Percentiles rank a stretch among this genome's conserved stretches.
phyloP scores from a whole-genome alignment of 1,140 invertebrate species.

The Drosophila takahashii region DNA sequence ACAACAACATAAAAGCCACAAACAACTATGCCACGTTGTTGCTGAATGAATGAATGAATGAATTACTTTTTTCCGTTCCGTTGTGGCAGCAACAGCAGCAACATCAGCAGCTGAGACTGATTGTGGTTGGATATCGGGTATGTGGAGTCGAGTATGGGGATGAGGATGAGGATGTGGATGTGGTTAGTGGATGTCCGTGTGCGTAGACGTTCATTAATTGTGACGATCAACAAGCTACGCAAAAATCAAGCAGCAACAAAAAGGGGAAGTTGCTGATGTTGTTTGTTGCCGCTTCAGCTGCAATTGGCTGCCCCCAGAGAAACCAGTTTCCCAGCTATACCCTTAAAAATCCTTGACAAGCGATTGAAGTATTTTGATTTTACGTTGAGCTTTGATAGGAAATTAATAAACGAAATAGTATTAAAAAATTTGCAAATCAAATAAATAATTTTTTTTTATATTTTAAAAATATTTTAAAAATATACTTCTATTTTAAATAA shows the following conservation, averaged over 20 bases:
- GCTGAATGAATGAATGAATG: slow-evolving; percentile 70
- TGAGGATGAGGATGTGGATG: slow-evolving; percentile 59
- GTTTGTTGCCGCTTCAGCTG: slow-evolving; percentile 50
- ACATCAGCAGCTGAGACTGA: slow-evolving; percentile 51
- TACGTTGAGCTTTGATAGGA: neutral
- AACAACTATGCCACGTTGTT: slow-evolving; percentile 49
- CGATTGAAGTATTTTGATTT: neutral
- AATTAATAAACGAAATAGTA: neutral
- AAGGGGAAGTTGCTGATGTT: slow-evolving; percentile 43
- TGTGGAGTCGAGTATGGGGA: slow-evolving; percentile 37
- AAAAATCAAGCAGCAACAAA: slow-evolving; percentile 63
- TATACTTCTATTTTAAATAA: no score
- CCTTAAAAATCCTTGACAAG: slow-evolving; percentile 2
- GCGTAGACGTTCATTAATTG: slow-evolving; percentile 82
- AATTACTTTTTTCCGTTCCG: slow-evolving; percentile 80
- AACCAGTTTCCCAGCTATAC: slow-evolving; percentile 59
- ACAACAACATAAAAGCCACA: slow-evolving; percentile 36
- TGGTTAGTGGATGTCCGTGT: slow-evolving; percentile 78
- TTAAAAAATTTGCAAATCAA: no score
- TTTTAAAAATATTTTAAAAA: no score
- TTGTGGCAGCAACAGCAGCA: slow-evolving; percentile 50
- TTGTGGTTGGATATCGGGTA: slow-evolving; percentile 36
- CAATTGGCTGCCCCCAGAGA: slow-evolving; percentile 58
- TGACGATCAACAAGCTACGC: slow-evolving; percentile 82
- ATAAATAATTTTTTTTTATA: no score